Conservation (phyloP, 2,888 invertebrate genomes). For the Liodrosophila aerea region DNA sequence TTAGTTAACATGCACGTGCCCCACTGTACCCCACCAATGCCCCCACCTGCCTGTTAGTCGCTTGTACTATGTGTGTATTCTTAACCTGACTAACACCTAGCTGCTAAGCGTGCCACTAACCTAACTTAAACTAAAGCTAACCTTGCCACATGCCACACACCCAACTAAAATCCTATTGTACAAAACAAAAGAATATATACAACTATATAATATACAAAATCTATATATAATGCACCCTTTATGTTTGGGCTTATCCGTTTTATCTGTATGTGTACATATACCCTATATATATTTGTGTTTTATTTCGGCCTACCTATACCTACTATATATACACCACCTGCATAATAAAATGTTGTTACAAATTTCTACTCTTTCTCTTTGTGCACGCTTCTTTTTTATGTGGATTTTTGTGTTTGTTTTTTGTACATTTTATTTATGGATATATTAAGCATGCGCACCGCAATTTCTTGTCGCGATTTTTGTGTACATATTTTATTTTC, state of each 20-base stretch:
- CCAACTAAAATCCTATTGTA: conserved; percentile 39
- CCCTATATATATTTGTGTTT: conserved; percentile 27
- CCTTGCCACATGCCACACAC: conserved; percentile 25
- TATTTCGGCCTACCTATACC: conserved; percentile 19
- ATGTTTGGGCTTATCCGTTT: conserved; percentile 30
- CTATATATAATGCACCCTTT: conserved; percentile 25
- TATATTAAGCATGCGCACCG: conserved; percentile 48
- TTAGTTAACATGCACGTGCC: conserved; percentile 48
- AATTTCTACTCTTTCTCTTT: conserved; percentile 25
- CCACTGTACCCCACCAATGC: conserved; percentile 25
- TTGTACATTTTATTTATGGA: conserved; percentile 13
- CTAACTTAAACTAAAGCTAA: conserved; percentile 47
- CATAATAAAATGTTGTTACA: conserved; percentile 45
- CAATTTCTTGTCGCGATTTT: conserved; percentile 17
- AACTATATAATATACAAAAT: conserved; percentile 32
- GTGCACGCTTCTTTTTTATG: conserved; percentile 71
- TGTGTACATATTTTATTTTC: conserved; percentile 17
- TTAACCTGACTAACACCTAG: neutral
- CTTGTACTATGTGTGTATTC: conserved; percentile 20
- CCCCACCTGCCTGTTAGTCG: conserved; percentile 39
- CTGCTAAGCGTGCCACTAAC: neutral
- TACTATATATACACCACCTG: conserved; percentile 21
- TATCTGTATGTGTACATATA: conserved; percentile 27
- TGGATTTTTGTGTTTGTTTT: conserved; percentile 23
- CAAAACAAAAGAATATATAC: conserved; percentile 27